These are phyloP conservation scores for Odiellus spinosus DNA, from an alignment of 2,888 invertebrate species.

Conservation along the genomic window DNA sequence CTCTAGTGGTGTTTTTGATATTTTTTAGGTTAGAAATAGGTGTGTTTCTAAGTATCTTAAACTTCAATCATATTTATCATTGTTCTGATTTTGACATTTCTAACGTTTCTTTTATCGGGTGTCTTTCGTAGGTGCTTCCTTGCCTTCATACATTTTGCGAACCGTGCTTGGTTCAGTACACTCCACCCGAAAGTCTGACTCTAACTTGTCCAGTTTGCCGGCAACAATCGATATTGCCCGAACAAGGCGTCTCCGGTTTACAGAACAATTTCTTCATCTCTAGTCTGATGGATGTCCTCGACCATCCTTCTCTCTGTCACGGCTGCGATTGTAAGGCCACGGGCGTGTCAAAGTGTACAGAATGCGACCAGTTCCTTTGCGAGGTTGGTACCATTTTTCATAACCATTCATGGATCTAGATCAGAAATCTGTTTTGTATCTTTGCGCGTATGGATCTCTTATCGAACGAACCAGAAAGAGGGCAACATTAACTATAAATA, in stretches of 20 bases:
- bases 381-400: slow-evolving; percentile 26
- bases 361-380: slow-evolving; percentile 27
- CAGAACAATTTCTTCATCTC: slow-evolving; percentile 33
- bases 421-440: too few relatives aligned
- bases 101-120: too few relatives aligned
- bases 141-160: slow-evolving; percentile 38
- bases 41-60: too few relatives aligned
- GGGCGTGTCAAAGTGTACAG: slow-evolving; percentile 26
- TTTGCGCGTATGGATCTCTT: too few relatives aligned
- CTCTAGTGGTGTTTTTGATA: too few relatives aligned
- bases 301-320: slow-evolving; percentile 21
- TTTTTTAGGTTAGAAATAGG: too few relatives aligned
- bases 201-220: slow-evolving; percentile 36
- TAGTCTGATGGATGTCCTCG: slow-evolving; percentile 29
- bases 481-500: too few relatives aligned
- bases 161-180: slow-evolving; percentile 32
- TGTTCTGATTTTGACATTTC: too few relatives aligned
- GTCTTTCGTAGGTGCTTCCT: slow-evolving; percentile 29
- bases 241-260: slow-evolving; percentile 33
- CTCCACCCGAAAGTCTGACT: slow-evolving; percentile 34
- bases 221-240: slow-evolving; percentile 36
- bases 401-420: too few relatives aligned
- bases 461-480: too few relatives aligned
- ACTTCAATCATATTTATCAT: too few relatives aligned
- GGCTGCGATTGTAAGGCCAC: slow-evolving; percentile 22